Base-by-base conservation (phyloP, 2,797 vertebrate species). In the Mycteria americana region DNA sequence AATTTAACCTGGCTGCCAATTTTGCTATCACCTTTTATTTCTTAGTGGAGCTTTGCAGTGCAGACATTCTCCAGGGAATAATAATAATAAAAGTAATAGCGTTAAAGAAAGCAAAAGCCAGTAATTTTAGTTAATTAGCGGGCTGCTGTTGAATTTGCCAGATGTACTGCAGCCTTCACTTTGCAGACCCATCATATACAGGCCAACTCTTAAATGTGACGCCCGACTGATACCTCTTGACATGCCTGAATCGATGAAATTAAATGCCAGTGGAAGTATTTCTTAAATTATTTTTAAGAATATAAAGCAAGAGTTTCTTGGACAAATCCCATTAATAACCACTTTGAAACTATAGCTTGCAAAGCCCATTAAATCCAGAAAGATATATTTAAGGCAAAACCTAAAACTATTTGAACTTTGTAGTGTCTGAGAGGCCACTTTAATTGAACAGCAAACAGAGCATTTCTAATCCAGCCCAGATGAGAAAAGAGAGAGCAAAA, bases 361-460 rank as follows among this genome's bases (percentile, higher is more conserved):
- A 91, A 94, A 96, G 93, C 94, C 91, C 78, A 65, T 92, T 79
- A 85, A 91, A 92, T 54, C 78, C 84, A 89, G 74, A 69, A 57
- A 43, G 87, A 87, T 65, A 80, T 68, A 72, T 93, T 93, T 89
- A 76, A 94, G 92, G 89, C 59, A 57, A 62, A 89, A 86, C 23
- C 86, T 63, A 13, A 53, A 94, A 87, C 41, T 59, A 37, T 84
- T 76, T 91, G 96, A 94, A 92, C 91, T 95, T 89, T 43, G 65
- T 50, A 24, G 81, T 30, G 67, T 79, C 77, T 65, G 84, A 37
- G 64, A 84, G 91, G 83, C 82, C 24, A 25, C 91, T 83, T 27
- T 88, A 85, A 92, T 50, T 54, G 94, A 75, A 88, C 24, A 53
- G 89, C 94, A 94, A 95, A 85, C 95, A 65, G 94, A 96, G 95